A percentile compares a stretch with the other conserved stretches of the same genome.
Evolutionary conservation across 2,888 invertebrate species (phyloP).

Genomic region (Drosophila merina): DNA sequence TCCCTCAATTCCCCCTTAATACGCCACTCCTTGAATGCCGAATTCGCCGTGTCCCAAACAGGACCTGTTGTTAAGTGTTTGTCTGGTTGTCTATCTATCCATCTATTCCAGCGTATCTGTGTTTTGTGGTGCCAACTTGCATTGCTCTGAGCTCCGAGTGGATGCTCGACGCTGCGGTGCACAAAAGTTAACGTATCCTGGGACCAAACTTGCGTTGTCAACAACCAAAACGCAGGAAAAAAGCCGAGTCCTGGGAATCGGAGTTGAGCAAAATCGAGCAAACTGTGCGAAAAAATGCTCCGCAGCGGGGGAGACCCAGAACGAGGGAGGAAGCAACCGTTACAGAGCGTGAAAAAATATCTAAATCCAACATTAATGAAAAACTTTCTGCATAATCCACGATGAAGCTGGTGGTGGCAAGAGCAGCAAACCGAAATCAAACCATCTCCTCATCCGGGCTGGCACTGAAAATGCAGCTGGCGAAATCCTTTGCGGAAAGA

Average conservation of each 20-base stretch:
- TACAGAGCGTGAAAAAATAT: constrained; percentile 76
- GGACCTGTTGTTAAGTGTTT: constrained; percentile 52
- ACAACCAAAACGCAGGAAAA: constrained; percentile 57
- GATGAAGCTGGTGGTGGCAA: constrained; percentile 35
- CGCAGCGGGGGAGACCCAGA: constrained; percentile 20
- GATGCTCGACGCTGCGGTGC: constrained; percentile 37
- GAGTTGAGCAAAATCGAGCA: constrained; percentile 33
- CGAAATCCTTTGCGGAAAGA: constrained; percentile 32
- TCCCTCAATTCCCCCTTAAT: constrained; percentile 2
- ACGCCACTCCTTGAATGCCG: constrained; percentile 21
- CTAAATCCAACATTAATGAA: constrained; percentile 82
- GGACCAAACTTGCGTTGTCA: constrained; percentile 77
- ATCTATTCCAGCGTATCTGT: constrained; percentile 31
- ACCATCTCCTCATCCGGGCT: constrained; percentile 2
- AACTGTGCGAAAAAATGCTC: constrained; percentile 60
- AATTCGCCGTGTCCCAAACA: constrained; percentile 26
- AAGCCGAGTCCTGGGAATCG: constrained; percentile 4
- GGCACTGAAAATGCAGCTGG: constrained; percentile 33
- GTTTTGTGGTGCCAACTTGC: constrained; percentile 71
- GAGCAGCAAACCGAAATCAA: constrained; percentile 35
- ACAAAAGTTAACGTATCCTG: constrained; percentile 78
- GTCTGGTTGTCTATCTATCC: constrained; percentile 52
- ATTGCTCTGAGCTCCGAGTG: constrained; percentile 59
- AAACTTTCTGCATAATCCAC: constrained; percentile 82
- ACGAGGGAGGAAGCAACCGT: constrained; percentile 13